Conservation (phyloP, 2,888 invertebrate species). For the Petrolisthes cinctipes region DNA sequence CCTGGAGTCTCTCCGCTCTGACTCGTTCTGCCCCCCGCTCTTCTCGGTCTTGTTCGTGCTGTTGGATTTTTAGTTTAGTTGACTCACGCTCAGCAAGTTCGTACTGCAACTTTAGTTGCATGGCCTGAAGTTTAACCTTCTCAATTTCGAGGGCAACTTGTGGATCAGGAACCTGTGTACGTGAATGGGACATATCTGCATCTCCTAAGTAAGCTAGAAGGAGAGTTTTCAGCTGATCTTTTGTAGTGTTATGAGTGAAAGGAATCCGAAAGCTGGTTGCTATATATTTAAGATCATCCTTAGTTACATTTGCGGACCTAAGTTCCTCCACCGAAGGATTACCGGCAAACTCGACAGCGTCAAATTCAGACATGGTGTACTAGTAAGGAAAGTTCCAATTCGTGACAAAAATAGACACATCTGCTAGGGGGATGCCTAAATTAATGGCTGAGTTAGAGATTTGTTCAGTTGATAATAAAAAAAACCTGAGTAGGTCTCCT, state of each 20-base stretch:
- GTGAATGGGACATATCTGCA: background rate
- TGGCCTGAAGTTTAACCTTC: constrained; percentile 8
- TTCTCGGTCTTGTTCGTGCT: background rate
- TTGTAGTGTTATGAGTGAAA: background rate
- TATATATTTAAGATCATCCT: constrained; percentile 24
- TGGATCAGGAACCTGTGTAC: background rate
- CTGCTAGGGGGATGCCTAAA: no score
- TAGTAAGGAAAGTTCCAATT: background rate
- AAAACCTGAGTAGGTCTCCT: no score
- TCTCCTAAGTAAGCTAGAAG: background rate
- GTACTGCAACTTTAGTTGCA: constrained; percentile 13
- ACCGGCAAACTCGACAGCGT: background rate
- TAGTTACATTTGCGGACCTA: background rate
- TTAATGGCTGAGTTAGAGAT: no score
- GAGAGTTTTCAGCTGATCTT: background rate
- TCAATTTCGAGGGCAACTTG: background rate
- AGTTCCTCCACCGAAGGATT: constrained; percentile 23
- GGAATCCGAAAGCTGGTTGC: background rate
- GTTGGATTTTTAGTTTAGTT: background rate
- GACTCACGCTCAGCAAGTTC: constrained; percentile 12
- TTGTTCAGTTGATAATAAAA: no score
- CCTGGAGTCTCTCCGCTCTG: background rate
- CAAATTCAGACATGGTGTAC: background rate
- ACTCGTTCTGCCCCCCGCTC: background rate
- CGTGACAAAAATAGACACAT: background rate